Evolutionary conservation across 2,888 invertebrate species (phyloP), one percentile per base, ranked within the genome.

Genomic region (Callimorpha dominula): DNA sequence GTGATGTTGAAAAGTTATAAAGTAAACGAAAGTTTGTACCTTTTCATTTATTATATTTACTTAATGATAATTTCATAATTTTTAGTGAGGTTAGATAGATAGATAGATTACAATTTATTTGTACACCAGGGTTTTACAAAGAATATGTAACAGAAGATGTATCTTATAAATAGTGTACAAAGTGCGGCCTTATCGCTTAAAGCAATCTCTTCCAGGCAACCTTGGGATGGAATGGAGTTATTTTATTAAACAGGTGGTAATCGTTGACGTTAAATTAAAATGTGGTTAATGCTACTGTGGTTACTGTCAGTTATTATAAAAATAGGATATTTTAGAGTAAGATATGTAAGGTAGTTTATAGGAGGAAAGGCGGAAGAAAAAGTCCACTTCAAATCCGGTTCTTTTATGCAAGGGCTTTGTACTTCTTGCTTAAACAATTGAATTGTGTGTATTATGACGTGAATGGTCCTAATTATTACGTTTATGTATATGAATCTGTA

Each of bases 11-110:
- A 69, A 73, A 73, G 49, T 73, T 52, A 20, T 46, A 46, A 46
- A 46, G 43, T 31, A 31, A 31, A 20, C 0, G 42, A 81, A 83
- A 82, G 80, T 84, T 84, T 74, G 72, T 64, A 50, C 43, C 20
- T n/a, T n/a, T n/a, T n/a, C n/a, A n/a, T n/a, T n/a, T n/a, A n/a
- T n/a, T n/a, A n/a, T n/a, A n/a, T n/a, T n/a, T n/a, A n/a, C n/a
- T n/a, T n/a, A n/a, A n/a, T 60, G 0, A 62, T 52, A 67, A 20
- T 71, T 68, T 68, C 15, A 2, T 11, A 40, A 49, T 8, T n/a
- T 15, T 20, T 42, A 65, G 57, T 42, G 42, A 60, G 14, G 14
- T n/a, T n/a, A n/a, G n/a, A n/a, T n/a, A n/a, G n/a, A n/a, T n/a
- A n/a, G n/a, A n/a, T n/a, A n/a, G n/a, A n/a, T n/a, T n/a, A n/a